A percentile compares a stretch with the other conserved stretches of the same genome.
phyloP scores from a whole-genome alignment of 2,797 vertebrate species.

The Sternotherus odoratus region DNA sequence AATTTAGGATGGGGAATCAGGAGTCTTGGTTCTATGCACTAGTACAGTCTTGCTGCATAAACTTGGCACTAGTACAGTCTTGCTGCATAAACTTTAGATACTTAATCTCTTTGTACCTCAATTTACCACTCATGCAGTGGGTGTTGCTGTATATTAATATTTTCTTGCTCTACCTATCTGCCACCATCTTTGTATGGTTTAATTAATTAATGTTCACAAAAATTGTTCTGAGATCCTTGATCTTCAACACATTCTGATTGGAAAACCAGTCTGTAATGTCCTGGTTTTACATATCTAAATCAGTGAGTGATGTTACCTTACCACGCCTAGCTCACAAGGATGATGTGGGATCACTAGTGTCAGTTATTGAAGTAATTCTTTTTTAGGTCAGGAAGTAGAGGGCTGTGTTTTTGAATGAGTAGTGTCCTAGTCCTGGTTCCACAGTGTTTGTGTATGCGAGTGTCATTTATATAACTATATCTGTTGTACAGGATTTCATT shows the following conservation, averaged over 20 bases:
- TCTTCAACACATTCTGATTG: not conserved
- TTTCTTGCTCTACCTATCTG: not conserved
- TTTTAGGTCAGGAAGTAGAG: not conserved
- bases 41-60: not conserved
- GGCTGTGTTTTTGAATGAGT: not conserved
- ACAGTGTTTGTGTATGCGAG: not conserved
- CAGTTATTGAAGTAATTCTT: not conserved
- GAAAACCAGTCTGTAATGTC: not conserved
- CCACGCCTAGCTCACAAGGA: not conserved
- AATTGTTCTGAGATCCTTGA: not conserved
- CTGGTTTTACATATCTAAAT: not conserved
- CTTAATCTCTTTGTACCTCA: not conserved
- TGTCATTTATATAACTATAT: not conserved
- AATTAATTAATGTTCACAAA: not conserved
- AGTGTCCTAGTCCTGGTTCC: not conserved
- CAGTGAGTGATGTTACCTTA: not conserved
- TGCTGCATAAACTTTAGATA: not conserved
- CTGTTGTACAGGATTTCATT: too few species aligned
- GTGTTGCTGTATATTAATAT: not conserved
- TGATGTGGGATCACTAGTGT: not conserved
- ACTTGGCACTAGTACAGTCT: not conserved
- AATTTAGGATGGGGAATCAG: not conserved
- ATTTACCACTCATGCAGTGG: not conserved
- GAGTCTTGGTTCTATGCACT: not conserved
- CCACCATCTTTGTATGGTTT: too few species aligned